Evolutionary conservation across 2,888 invertebrate genomes (phyloP).

Genomic region (Monochamus alternatus): DNA sequence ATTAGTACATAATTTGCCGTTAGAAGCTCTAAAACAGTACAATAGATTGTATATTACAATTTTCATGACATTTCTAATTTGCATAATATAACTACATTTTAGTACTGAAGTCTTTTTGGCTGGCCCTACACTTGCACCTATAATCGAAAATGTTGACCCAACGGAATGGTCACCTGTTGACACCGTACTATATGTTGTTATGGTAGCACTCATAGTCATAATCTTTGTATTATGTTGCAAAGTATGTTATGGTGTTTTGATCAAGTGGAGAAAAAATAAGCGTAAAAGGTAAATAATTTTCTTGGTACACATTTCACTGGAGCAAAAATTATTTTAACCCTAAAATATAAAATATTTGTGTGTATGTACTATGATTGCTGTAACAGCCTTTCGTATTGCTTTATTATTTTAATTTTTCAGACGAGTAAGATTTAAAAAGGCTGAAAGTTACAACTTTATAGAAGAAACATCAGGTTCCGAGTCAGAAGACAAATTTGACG

Average conservation of each 20-base stretch:
- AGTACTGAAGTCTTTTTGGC: constrained; percentile 13
- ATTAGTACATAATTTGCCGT: background rate
- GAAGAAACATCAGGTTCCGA: constrained; percentile 57
- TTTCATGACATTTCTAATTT: background rate
- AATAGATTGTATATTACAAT: background rate
- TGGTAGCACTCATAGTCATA: constrained; percentile 47
- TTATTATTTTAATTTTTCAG: constrained; percentile 37
- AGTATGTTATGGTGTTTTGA: constrained; percentile 12
- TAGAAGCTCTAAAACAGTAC: too few relatives aligned
- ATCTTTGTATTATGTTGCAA: constrained; percentile 39
- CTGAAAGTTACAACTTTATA: constrained; percentile 51
- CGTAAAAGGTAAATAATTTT: constrained; percentile 22
- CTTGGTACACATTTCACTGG: background rate
- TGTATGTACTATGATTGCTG: too few relatives aligned
- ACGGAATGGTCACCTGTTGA: constrained; percentile 63
- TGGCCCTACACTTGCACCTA: constrained; percentile 52
- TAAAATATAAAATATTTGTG: too few relatives aligned
- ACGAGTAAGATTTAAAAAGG: constrained; percentile 36
- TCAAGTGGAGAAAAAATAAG: constrained; percentile 6
- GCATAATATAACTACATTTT: background rate
- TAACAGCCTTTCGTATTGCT: too few relatives aligned
- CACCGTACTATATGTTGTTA: constrained; percentile 55
- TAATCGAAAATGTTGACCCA: constrained; percentile 55
- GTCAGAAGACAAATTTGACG: constrained; percentile 63
- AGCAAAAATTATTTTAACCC: constrained; percentile 8